Base-by-base conservation (phyloP, 2,888 invertebrate genomes). In the Phengaris alcon region DNA sequence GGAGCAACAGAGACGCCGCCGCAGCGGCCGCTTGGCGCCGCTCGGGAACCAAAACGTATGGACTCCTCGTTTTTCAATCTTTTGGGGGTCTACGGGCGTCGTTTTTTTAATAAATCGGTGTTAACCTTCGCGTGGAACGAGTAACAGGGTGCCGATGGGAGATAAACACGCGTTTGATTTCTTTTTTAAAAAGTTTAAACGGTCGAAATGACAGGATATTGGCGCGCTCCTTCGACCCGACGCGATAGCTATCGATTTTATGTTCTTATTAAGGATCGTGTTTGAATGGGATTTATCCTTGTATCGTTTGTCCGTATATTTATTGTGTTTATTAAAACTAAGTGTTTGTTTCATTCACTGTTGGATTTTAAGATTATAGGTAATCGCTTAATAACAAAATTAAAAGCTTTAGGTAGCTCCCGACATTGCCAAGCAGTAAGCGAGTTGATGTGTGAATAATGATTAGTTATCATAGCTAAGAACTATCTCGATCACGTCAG, bases 21-120 rank as follows among this genome's bases (percentile, higher is more conserved):
- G 85, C 82, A 84, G 90, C 88, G 88, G 86, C 90, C 90, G 86
- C 89, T 92, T 92, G 93, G 93, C 93, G 93, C 93, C 93, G 90
- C 86, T 89, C 88, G 84, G 88, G 89, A 89, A 90, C 90, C 90
- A 87, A 89, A 82, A 88, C 88, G 87, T 90, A 89, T 35, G 3
- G 35, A 79, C 80, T 85, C 83, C 81, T 88, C 88, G 84, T 90
- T 90, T 91, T 90, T 87, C 89, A 91, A 90, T 91, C 91, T 92
- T 93, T 91, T 91, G 93, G 93, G 90, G 93, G 92, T 92, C 92
- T 83, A 85, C 86, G 84, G 84, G 85, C 86, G 85, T 90, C 84
- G 84, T 91, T 92, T 92, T 64, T 92, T 93, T 90, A 93, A 91
- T 89, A 90, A 91, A 92, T 91, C 92, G 88, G 93, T 93, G 93